Evolutionary conservation across 2,797 vertebrate genomes (phyloP).

Genomic region (Argya squamiceps): DNA sequence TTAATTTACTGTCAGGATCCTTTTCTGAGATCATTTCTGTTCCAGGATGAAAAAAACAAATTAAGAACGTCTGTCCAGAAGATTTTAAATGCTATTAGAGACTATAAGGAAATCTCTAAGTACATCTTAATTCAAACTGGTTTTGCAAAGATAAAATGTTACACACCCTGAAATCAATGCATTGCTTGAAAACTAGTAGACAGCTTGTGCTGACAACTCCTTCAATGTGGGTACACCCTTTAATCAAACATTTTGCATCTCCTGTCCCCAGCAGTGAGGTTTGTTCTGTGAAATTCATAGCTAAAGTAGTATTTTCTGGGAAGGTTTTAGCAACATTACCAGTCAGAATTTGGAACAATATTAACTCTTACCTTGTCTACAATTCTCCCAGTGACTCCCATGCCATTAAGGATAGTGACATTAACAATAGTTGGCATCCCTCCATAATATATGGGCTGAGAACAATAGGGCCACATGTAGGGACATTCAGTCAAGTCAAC

Average conservation of each 20-base stretch:
- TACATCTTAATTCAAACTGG: neutral
- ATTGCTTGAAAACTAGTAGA: neutral
- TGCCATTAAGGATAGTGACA: constrained; percentile 96
- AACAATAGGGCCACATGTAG: constrained; percentile 99
- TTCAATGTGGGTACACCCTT: neutral
- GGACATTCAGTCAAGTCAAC: constrained; percentile 96
- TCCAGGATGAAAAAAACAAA: neutral
- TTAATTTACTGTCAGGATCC: neutral
- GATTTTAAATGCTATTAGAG: neutral
- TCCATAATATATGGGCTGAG: constrained; percentile 98
- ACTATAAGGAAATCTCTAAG: neutral
- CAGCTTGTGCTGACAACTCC: neutral
- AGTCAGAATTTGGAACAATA: neutral
- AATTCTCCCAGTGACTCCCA: constrained; percentile 96
- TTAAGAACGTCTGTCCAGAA: neutral
- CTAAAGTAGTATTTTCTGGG: neutral
- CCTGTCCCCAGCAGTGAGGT: neutral
- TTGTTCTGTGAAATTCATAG: neutral
- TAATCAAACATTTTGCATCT: neutral
- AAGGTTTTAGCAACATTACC: neutral
- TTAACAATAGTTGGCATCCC: constrained; percentile 98
- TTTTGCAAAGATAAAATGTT: neutral
- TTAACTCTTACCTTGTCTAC: constrained; percentile 88
- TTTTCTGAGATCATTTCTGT: neutral
- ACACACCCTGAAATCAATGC: neutral